Conservation (phyloP, 1,140 invertebrate species). For the Stegodyphus mimosarum region DNA sequence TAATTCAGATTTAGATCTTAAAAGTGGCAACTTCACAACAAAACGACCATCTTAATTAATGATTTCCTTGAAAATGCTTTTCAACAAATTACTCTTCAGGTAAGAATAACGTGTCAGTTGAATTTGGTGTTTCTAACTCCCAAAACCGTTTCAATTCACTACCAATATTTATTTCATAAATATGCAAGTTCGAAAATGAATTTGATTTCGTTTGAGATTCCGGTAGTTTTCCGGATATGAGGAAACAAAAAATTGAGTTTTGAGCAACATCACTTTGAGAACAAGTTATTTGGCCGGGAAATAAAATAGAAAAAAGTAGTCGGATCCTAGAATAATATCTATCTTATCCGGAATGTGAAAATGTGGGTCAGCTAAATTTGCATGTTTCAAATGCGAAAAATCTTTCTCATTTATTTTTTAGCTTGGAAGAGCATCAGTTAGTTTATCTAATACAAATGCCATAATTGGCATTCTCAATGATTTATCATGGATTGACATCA, state of each 20-base stretch:
- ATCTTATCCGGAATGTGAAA: background rate
- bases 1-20: background rate
- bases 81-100: slow-evolving; percentile 5
- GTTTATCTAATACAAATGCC: background rate
- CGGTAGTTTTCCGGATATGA: background rate
- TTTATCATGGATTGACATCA: background rate
- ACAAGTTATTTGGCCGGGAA: background rate
- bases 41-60: background rate
- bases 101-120: background rate
- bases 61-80: background rate
- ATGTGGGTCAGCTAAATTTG: background rate
- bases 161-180: too few species aligned
- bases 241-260: slow-evolving; percentile 9
- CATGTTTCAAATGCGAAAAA: background rate
- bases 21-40: slow-evolving; percentile 1
- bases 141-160: slow-evolving; percentile 10
- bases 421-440: background rate
- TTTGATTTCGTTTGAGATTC: background rate
- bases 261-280: slow-evolving; percentile 1
- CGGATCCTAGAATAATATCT: too few species aligned
- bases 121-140: background rate
- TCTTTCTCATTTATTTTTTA: background rate
- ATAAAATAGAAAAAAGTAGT: background rate
- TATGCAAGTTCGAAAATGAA: background rate
- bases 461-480: background rate